Conservation (phyloP, 1,140 invertebrate species). For the Doryteuthis pealeii region DNA sequence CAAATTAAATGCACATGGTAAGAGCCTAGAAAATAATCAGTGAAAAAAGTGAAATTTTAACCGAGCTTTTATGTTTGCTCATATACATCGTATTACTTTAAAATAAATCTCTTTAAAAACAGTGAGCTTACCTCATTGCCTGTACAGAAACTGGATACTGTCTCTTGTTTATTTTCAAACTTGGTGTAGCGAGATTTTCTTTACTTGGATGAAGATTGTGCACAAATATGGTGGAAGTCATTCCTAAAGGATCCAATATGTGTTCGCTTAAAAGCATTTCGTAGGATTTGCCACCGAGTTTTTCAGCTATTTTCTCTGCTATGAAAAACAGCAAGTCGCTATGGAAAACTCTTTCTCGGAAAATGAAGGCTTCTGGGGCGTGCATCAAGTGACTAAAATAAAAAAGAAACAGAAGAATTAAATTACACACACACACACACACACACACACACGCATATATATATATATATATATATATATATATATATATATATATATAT, state of each 20-base stretch:
- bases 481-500: too few species aligned
- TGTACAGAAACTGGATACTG: constrained; percentile 19
- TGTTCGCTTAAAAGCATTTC: constrained; percentile 29
- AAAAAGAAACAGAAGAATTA: too few species aligned
- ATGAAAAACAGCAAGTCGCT: constrained; percentile 37
- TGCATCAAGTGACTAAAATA: constrained; percentile 31
- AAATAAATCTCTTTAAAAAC: too few species aligned
- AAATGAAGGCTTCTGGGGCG: constrained; percentile 23
- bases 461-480: background rate
- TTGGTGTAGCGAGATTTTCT: constrained; percentile 19
- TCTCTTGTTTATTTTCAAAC: constrained; percentile 18
- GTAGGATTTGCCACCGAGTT: constrained; percentile 33
- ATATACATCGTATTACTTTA: too few species aligned
- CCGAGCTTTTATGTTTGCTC: too few species aligned
- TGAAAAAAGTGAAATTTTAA: too few species aligned
- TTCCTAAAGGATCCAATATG: constrained; percentile 32
- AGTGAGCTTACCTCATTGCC: constrained; percentile 25
- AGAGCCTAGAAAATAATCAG: too few species aligned
- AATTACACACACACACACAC: too few species aligned
- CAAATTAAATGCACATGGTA: too few species aligned
- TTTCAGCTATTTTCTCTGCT: constrained; percentile 28
- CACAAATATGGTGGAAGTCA: constrained; percentile 30
- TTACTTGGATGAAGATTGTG: constrained; percentile 11
- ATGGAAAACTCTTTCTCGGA: constrained; percentile 35
- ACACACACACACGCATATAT: too few species aligned